Percentiles rank a stretch among this genome's conserved stretches.
Conservation (phyloP, 2,113 vertebrate genomes). For the Tinamus guttatus region DNA sequence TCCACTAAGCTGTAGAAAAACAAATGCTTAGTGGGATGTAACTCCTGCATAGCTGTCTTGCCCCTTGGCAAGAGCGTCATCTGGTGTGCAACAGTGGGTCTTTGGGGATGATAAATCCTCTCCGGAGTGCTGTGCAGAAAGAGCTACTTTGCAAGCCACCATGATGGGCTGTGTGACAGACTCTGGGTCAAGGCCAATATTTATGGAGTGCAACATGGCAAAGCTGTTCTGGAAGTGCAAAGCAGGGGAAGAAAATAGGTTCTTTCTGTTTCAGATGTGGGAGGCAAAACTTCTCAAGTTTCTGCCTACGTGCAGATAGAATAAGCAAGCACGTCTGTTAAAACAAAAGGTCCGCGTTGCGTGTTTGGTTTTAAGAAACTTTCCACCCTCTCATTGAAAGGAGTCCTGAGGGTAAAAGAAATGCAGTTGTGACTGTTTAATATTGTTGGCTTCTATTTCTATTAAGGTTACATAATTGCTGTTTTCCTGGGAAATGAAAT, state of each 20-base stretch:
- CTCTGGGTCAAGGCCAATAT: background rate
- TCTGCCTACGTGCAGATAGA: slow-evolving; percentile 42
- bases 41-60: background rate
- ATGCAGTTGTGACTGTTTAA: background rate
- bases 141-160: background rate
- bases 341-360: slow-evolving; percentile 35
- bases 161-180: background rate
- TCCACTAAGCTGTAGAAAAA: accelerated
- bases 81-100: background rate
- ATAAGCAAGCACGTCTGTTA: background rate
- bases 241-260: accelerated
- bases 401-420: slow-evolving; percentile 24
- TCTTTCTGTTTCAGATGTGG: background rate
- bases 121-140: background rate
- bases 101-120: background rate
- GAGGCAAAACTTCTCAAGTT: background rate
- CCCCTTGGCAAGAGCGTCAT: background rate
- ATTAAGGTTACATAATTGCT: slow-evolving; percentile 53
- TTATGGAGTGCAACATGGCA: background rate
- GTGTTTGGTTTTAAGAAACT: slow-evolving; percentile 67
- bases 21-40: background rate
- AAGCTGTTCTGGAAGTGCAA: background rate
- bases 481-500: slow-evolving; percentile 63
- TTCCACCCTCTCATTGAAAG: slow-evolving; percentile 64
- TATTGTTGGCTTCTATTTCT: slow-evolving; percentile 32